Base-by-base conservation (phyloP, 2,113 vertebrate species). In the Columba livia region DNA sequence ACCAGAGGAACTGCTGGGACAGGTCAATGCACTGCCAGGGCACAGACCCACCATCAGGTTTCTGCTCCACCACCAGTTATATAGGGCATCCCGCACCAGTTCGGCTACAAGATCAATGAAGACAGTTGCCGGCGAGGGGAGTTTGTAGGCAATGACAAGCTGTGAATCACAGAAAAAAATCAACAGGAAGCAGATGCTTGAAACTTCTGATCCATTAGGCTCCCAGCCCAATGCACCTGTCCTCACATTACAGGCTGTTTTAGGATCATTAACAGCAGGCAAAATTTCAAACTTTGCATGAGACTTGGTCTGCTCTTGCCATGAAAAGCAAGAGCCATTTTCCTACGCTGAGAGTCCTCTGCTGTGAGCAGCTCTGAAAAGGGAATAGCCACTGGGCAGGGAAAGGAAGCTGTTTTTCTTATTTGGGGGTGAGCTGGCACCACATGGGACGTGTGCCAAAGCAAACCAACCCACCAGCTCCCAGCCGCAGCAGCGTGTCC, bases 401-500 rank as follows among this genome's bases (percentile, higher is more conserved):
- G 48, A 80, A 91, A 75, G 62, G 38, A 80, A 94, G 38, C 4
- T 0, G 2, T 9, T 14, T 48, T 57, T 34, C 38, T 17, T 36
- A 26, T 78, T 18, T 26, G 8, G 26, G 32, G 4, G 9, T 38
- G 69, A 70, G 56, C 38, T 38, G 47, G 38, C 1, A 1, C 28
- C 34, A 21, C 48, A 42, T 16, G 0, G 6, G 31, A 38, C 19
- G 10, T 0, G 0, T 53, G 70, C 61, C 79, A 85, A 69, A 85
- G 64, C 48, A 69, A 81, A 65, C 19, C 51, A 50, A 17, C 44
- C 44, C 36, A 26, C 2, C 2, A 29, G 73, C 67, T 87, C 21
- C 56, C 32, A 23, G 60, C 36, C 1, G 2, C 2, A 1, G 61
- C 0, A 0, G 29, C 69, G 61, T 0, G 3, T 75, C 57, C 13